Conservation (phyloP, 2,888 invertebrate genomes). For the Pocota personata region DNA sequence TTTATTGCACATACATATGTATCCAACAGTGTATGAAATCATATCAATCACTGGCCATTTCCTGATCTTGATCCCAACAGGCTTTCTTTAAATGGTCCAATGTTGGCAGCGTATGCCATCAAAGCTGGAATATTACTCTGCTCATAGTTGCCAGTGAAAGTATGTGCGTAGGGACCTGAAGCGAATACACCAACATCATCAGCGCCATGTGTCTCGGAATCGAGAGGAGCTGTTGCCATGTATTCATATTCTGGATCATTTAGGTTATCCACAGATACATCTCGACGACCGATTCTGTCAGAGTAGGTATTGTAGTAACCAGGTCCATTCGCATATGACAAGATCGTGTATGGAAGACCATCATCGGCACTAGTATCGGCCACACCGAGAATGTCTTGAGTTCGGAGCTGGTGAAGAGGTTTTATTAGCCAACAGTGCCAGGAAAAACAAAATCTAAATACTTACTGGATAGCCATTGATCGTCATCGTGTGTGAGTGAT, state of each 20-base stretch:
- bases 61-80: neutral
- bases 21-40: neutral
- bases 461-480: slow-evolving; percentile 90
- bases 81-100: slow-evolving; percentile 84
- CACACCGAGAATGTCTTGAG: slow-evolving; percentile 85
- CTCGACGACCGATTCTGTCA: slow-evolving; percentile 76
- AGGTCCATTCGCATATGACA: slow-evolving; percentile 91
- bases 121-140: slow-evolving; percentile 91
- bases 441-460: neutral
- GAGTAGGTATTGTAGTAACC: slow-evolving; percentile 84
- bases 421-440: neutral
- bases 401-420: slow-evolving; percentile 80
- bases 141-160: slow-evolving; percentile 91
- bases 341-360: slow-evolving; percentile 86
- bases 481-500: slow-evolving; percentile 91
- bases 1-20: neutral
- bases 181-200: slow-evolving; percentile 93
- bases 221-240: slow-evolving; percentile 86
- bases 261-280: slow-evolving; percentile 75
- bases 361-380: slow-evolving; percentile 84
- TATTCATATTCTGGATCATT: slow-evolving; percentile 81
- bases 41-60: neutral
- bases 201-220: slow-evolving; percentile 89
- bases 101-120: slow-evolving; percentile 88
- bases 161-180: slow-evolving; percentile 89